A percentile compares a stretch with the other conserved stretches of the same genome.
These are phyloP conservation scores for Cepaea nemoralis DNA, from an alignment of 1,140 invertebrate genomes.

Conservation along the genomic window DNA sequence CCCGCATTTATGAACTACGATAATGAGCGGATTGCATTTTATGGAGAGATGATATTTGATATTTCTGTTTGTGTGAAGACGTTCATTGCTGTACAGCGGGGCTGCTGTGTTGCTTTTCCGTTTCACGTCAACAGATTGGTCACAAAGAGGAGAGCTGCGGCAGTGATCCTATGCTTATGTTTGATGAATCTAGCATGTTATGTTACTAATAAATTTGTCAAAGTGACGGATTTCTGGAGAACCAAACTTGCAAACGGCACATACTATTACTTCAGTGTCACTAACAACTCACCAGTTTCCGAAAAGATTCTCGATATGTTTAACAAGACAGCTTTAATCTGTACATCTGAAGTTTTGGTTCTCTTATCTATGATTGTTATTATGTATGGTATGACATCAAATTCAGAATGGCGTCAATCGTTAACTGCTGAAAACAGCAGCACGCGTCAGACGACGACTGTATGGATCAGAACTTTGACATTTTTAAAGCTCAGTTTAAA, in stretches of 20 bases:
- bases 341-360: background rate
- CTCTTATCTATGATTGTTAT: background rate
- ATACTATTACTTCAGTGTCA: background rate
- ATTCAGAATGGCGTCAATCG: background rate
- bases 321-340: background rate
- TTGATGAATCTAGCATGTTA: background rate
- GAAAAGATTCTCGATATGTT: too few species aligned
- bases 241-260: background rate
- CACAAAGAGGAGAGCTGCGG: background rate
- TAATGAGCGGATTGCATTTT: background rate
- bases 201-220: background rate
- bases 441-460: background rate
- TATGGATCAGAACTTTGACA: background rate
- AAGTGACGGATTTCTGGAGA: background rate
- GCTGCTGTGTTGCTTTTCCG: background rate
- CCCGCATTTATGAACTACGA: background rate
- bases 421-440: background rate
- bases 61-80: background rate
- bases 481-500: background rate
- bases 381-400: background rate
- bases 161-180: background rate
- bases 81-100: background rate
- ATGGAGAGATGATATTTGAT: background rate
- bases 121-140: background rate
- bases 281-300: too few species aligned